phyloP scores from a whole-genome alignment of 2,797 vertebrate genomes.

The Tarsius wallacei region DNA sequence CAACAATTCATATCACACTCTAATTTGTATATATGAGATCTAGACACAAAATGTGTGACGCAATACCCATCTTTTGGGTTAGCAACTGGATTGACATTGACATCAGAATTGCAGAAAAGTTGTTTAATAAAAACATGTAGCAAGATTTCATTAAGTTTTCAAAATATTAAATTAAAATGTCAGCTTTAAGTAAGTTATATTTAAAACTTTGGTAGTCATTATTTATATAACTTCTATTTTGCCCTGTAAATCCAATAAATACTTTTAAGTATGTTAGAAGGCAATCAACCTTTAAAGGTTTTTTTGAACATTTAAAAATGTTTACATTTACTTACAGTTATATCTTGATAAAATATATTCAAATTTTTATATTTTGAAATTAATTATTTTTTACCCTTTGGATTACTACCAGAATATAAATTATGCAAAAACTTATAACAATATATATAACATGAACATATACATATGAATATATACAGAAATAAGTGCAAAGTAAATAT shows the following conservation, averaged over 20 bases:
- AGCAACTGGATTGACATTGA: background rate
- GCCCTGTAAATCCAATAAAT: background rate
- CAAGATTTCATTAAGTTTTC: background rate
- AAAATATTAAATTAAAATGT: background rate
- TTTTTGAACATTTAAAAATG: background rate
- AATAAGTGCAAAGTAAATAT: slow-evolving; percentile 6
- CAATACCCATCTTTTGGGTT: background rate
- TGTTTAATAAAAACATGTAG: background rate
- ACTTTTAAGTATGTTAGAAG: slow-evolving; percentile 5
- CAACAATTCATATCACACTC: background rate
- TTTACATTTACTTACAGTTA: background rate
- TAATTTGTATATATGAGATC: background rate
- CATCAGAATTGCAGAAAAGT: background rate
- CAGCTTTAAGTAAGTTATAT: background rate
- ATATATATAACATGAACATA: background rate
- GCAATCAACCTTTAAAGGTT: background rate
- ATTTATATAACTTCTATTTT: background rate
- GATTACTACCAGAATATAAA: background rate
- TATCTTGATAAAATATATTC: background rate
- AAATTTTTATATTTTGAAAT: slow-evolving; percentile 17
- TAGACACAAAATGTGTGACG: background rate
- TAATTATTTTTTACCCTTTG: slow-evolving; percentile 13
- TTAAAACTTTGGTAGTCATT: slow-evolving; percentile 33
- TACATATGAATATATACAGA: background rate
- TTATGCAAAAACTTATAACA: background rate